Evolutionary conservation across 2,113 vertebrate genomes (phyloP).

Genomic region (Poicephalus meyeri): DNA sequence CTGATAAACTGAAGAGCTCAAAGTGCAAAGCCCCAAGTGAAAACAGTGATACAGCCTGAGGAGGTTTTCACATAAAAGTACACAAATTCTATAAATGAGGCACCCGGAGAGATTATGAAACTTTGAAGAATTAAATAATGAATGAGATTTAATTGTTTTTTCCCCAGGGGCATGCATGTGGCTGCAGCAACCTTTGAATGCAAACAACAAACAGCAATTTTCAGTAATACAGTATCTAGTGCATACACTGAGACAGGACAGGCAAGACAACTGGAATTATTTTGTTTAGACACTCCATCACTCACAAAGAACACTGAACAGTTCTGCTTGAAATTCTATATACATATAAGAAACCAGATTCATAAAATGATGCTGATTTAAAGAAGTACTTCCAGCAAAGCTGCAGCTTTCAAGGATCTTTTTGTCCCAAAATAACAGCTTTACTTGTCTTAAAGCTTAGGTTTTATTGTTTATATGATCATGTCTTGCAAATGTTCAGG

Average conservation of each 20-base stretch:
- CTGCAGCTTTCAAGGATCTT: neutral
- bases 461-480: neutral
- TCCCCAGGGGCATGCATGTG: neutral
- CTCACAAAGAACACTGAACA: neutral
- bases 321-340: neutral
- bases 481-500: neutral
- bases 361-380: neutral
- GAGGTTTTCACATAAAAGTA: neutral
- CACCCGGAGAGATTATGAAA: neutral
- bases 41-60: neutral
- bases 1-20: neutral
- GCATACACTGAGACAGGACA: neutral
- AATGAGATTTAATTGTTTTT: neutral
- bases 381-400: neutral
- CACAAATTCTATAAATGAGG: neutral
- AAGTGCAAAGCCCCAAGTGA: neutral
- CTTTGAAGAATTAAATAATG: neutral
- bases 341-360: neutral
- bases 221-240: neutral
- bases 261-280: neutral
- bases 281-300: neutral
- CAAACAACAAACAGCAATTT: neutral
- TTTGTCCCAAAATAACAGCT: neutral
- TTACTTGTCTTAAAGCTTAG: neutral
- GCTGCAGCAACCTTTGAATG: neutral